phyloP scores from a whole-genome alignment of 2,113 vertebrate genomes.

The Corythornis vintsioides region DNA sequence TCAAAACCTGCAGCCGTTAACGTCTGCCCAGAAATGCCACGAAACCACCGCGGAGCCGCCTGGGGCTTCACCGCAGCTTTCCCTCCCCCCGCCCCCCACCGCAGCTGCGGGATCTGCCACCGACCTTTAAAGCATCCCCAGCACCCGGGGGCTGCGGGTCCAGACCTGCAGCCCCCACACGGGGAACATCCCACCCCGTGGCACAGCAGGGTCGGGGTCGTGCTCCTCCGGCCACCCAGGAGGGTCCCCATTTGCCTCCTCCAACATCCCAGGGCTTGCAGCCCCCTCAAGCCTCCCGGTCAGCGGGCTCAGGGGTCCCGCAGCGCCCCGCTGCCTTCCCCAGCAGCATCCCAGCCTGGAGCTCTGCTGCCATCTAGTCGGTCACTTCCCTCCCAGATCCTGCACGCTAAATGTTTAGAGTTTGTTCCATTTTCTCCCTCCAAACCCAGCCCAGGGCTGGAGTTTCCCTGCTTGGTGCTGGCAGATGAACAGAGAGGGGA shows the following conservation, averaged over 20 bases:
- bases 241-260: background rate
- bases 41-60: background rate
- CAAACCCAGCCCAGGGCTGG: background rate
- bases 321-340: background rate
- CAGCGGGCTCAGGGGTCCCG: accelerated
- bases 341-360: background rate
- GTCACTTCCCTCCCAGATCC: background rate
- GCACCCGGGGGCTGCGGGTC: background rate
- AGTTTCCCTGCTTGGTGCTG: background rate
- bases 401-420: background rate
- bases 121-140: background rate
- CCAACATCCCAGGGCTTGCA: background rate
- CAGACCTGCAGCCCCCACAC: accelerated
- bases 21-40: background rate
- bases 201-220: accelerated
- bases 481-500: background rate
- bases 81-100: background rate
- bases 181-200: background rate
- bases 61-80: background rate
- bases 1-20: background rate
- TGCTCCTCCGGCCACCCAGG: background rate
- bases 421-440: background rate
- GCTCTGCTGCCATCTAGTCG: slow-evolving; percentile 64
- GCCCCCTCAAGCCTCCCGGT: background rate
- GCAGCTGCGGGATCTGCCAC: background rate